These are phyloP conservation scores for Drosophila tripunctata DNA, from an alignment of 2,888 invertebrate genomes.

Conservation along the genomic window DNA sequence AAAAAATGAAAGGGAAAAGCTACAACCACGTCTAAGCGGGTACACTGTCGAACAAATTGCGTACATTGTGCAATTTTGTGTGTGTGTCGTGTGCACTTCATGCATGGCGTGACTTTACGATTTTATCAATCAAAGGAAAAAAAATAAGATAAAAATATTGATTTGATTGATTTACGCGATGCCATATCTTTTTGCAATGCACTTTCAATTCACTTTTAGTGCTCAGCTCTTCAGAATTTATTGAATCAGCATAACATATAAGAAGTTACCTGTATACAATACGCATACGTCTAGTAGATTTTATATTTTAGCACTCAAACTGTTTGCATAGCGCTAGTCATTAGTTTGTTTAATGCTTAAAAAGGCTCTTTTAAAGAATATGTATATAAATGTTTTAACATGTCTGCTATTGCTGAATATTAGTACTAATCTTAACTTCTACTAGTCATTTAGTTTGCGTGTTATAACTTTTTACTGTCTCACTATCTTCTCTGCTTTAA, in stretches of 20 bases:
- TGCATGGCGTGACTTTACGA: slow-evolving; percentile 57
- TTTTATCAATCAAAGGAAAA: slow-evolving; percentile 65
- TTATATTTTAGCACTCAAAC: not conserved
- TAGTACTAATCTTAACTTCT: too few relatives aligned
- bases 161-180: slow-evolving; percentile 65
- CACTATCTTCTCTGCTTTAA: not conserved
- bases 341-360: too few relatives aligned
- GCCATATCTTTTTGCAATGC: slow-evolving; percentile 20
- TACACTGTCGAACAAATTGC: slow-evolving; percentile 44
- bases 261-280: not conserved
- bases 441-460: too few relatives aligned
- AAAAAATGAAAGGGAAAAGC: slow-evolving; percentile 30
- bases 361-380: too few relatives aligned
- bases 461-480: too few relatives aligned
- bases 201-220: slow-evolving; percentile 13
- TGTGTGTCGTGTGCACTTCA: slow-evolving; percentile 29
- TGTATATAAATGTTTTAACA: too few relatives aligned
- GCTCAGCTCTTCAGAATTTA: slow-evolving; percentile 35
- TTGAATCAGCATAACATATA: slow-evolving; percentile 24
- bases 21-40: slow-evolving; percentile 41
- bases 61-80: not conserved
- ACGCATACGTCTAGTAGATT: not conserved
- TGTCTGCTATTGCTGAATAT: too few relatives aligned
- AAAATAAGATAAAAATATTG: slow-evolving; percentile 35
- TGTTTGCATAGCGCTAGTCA: not conserved